Base-by-base conservation (phyloP, 2,888 invertebrate genomes). In the Clanis bilineata region DNA sequence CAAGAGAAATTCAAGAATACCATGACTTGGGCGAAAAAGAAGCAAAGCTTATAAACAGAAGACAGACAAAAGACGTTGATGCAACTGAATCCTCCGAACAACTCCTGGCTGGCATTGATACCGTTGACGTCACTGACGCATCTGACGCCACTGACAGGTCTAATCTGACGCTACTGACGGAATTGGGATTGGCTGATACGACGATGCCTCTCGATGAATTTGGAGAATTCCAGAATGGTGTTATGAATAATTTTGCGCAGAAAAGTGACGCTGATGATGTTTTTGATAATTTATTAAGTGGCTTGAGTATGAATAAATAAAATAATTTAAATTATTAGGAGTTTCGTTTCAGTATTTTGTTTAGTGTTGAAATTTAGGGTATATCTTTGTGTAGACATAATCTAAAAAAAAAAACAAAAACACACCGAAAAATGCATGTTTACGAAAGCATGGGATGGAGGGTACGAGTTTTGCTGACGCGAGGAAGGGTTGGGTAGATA, bases 151-250 rank as follows among this genome's bases (percentile, higher is more conserved):
- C 68, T 64, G 85, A 87, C 65, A 83, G 73, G 56, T 63, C 73
- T 59, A 88, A 90, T 66, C 65, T 92, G 62, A 83, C 85, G 44
- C 82, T 94, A 22, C 73, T 94, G 58, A 92, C 93, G 41, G 94
- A 94, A 70, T 76, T 94, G 9, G 94, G 94, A 0, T 69, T 94
- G 28, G 93, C 90, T 0, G 94, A 94, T 61, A 88, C 93, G 0
- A 86, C 86, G 45, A 63, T 70, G 3, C 65, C 71, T 7, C 58
- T 60, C 0, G 56, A 45, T 23, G 91, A 92, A 57, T 92, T 92
- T 65, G 91, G 91, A 0, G 90, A 90, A 6, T 92, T 90, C 51
- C 92, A 92, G 63, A 89, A 90, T 64, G 91, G 90, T 1, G 61
- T 82, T n/a, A 70, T 83, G 55, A 82, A 83, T 54, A 82, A 84